Evolutionary conservation across 2,797 vertebrate genomes (phyloP).

Genomic region (Ambastaia sidthimunki): DNA sequence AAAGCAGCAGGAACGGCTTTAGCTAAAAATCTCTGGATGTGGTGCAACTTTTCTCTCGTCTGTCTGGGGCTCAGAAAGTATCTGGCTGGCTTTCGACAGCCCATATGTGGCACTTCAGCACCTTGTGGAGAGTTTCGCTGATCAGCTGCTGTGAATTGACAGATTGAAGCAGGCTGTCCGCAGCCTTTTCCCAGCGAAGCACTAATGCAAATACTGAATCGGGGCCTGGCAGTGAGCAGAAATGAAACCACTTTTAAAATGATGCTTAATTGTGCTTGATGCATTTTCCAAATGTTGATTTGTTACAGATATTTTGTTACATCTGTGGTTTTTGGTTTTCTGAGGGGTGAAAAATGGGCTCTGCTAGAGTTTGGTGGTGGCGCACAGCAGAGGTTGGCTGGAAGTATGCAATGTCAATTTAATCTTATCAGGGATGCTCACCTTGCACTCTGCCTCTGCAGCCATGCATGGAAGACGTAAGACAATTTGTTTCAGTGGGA

Average conservation of each 20-base stretch:
- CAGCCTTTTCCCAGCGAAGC: not conserved
- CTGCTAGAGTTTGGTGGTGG: not conserved
- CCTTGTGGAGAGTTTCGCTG: not conserved
- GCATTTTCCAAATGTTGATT: not conserved
- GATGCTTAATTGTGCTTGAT: not conserved
- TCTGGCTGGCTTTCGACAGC: constrained; percentile 8
- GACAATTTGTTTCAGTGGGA: constrained; percentile 36
- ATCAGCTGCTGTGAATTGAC: constrained; percentile 24
- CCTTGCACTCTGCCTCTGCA: constrained; percentile 40
- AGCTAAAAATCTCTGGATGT: constrained; percentile 8
- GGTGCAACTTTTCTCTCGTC: constrained; percentile 1
- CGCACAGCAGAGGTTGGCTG: not conserved
- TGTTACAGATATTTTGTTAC: not conserved
- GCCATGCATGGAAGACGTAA: constrained; percentile 30
- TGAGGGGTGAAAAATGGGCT: constrained; percentile 9
- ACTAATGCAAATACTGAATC: constrained; percentile 14
- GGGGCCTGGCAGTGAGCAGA: not conserved
- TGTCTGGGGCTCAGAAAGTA: not conserved
- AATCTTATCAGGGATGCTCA: constrained; percentile 35
- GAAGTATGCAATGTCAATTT: constrained; percentile 24
- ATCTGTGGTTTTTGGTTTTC: not conserved
- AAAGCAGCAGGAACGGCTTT: not conserved
- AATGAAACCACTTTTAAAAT: not conserved
- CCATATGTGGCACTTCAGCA: constrained; percentile 1
- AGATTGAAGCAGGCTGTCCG: constrained; percentile 19